These are phyloP conservation scores for Lithophane socia DNA, from an alignment of 2,888 invertebrate genomes.

Conservation along the genomic window DNA sequence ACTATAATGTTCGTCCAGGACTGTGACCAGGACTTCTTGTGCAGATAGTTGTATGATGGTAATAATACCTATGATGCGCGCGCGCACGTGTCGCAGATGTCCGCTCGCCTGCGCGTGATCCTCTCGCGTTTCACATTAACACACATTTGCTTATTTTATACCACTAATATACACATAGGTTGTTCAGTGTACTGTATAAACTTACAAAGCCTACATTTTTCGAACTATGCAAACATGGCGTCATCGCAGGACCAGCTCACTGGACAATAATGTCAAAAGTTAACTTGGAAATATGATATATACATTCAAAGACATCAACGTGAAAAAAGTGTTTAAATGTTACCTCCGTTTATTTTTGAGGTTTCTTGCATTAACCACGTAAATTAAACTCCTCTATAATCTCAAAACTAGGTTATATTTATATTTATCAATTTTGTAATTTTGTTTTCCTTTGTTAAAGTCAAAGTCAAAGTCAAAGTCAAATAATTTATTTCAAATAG, in stretches of 20 bases:
- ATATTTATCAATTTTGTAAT: no score
- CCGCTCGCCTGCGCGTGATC: conserved; percentile 13
- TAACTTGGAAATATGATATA: not conserved
- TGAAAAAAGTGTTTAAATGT: not conserved
- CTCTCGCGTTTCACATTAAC: conserved; percentile 30
- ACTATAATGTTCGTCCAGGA: not conserved
- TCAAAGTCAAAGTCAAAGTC: no score
- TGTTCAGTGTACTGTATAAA: not conserved
- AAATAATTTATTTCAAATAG: no score
- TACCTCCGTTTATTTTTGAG: no score
- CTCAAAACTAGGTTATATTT: not conserved
- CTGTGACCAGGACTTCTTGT: conserved; percentile 9
- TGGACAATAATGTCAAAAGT: not conserved
- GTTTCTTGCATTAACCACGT: not conserved
- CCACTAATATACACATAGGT: not conserved
- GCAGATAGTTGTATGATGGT: not conserved
- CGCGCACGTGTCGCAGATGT: conserved; percentile 39
- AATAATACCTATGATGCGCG: conserved; percentile 2
- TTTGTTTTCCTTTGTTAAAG: no score
- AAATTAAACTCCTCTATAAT: not conserved
- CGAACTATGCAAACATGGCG: not conserved
- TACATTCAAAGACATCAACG: not conserved
- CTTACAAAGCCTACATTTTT: not conserved
- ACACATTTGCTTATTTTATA: conserved; percentile 31
- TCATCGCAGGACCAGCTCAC: not conserved